Percentiles rank a stretch among this genome's conserved stretches.
phyloP scores from a whole-genome alignment of 1,140 invertebrate genomes.

The Colletes latitarsis region DNA sequence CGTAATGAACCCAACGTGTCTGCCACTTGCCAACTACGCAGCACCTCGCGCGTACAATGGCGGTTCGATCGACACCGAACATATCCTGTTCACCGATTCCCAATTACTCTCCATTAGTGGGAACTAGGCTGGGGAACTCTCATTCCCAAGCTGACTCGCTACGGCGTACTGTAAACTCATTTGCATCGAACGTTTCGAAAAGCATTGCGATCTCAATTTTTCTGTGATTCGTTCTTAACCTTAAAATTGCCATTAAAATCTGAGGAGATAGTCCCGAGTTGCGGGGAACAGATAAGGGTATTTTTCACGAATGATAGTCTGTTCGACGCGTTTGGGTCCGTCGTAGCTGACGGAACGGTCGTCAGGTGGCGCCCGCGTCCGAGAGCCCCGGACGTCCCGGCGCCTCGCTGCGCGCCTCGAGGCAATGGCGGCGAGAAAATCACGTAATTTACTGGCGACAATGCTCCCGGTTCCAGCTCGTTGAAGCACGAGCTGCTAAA shows the following conservation, averaged over 20 bases:
- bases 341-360: conserved; percentile 8
- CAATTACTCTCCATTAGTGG: conserved; percentile 22
- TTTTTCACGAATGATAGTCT: too few relatives aligned
- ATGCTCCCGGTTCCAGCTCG: conserved; percentile 62
- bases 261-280: too few relatives aligned
- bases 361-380: conserved; percentile 53
- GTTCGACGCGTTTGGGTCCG: too few relatives aligned
- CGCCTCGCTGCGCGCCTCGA: conserved; percentile 43
- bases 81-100: background rate
- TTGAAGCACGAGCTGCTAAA: conserved; percentile 53
- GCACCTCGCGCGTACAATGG: conserved; percentile 26
- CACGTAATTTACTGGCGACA: conserved; percentile 65
- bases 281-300: too few relatives aligned
- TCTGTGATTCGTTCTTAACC: too few relatives aligned
- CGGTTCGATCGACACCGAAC: conserved; percentile 13
- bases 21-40: conserved; percentile 60
- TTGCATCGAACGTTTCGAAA: too few relatives aligned
- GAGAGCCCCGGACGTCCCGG: conserved; percentile 41
- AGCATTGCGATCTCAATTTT: too few relatives aligned
- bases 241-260: too few relatives aligned
- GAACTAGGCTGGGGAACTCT: background rate
- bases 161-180: too few relatives aligned
- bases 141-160: background rate
- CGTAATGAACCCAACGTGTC: conserved; percentile 65
- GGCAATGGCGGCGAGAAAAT: conserved; percentile 57